Base-by-base conservation (phyloP, 2,888 invertebrate genomes). In the Eupithecia vulgata region DNA sequence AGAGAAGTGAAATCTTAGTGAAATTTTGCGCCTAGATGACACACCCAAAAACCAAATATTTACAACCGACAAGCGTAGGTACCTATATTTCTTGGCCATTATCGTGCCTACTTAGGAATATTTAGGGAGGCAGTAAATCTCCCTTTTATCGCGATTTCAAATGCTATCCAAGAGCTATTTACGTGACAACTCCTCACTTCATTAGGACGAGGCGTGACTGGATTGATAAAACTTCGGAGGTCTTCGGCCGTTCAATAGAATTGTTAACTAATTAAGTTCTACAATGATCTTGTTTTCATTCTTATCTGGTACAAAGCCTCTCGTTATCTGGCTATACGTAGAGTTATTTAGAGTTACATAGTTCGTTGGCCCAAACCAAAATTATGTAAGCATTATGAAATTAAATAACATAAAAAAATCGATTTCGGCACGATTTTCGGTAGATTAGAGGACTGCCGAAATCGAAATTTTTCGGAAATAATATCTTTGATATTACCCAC, bases 111-210 rank as follows among this genome's bases (percentile, higher is more conserved):
- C 84, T 84, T 84, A 82, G 79, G 81, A 83, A 82, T 85, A 87
- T 86, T 88, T 88, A 88, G 85, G 87, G 81, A 81, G 82, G 85
- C 85, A 85, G 85, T 91, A 91, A 91, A 91, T 92, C 89, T 86
- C 79, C 85, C 85, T 88, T 90, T 88, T 91, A 91, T 92, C 91
- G 87, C 87, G 89, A 91, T 91, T 89, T 87, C 87, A 84, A 90
- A 90, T 88, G 87, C 88, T 87, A 88, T 88, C 88, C 86, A 81
- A 78, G 81, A 85, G 85, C 84, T 86, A 86, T 88, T 89, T 88
- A 88, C 89, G 90, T 91, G 92, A 92, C 92, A 92, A 91, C 86
- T 88, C 85, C 87, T 88, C 90, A 89, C 89, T 92, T 91, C 90
- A 91, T 92, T 92, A 91, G 82, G 82, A 81, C 80, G 81, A 79